A percentile compares a stretch with the other conserved stretches of the same genome.
phyloP scores from a whole-genome alignment of 2,113 vertebrate genomes.

The Perca schrenkii region DNA sequence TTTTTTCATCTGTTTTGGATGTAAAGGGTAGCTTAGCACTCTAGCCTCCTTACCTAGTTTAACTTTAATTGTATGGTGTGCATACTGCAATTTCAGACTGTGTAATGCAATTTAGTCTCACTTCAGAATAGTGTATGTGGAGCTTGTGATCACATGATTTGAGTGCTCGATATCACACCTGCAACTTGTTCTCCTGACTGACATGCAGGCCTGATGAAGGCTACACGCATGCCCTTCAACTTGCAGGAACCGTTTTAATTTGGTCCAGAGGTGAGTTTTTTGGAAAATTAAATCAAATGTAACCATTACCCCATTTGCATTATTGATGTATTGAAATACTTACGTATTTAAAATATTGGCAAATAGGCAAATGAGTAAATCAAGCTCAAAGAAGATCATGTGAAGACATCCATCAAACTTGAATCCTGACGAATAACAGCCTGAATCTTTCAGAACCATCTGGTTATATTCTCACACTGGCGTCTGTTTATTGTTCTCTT shows the following conservation, averaged over 20 bases:
- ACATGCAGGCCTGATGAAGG: background rate
- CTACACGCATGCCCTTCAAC: too few relatives aligned
- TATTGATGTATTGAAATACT: background rate
- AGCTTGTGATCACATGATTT: background rate
- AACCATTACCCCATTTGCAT: background rate
- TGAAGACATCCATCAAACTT: background rate
- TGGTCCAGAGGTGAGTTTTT: background rate
- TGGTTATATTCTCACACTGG: background rate
- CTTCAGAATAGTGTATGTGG: background rate
- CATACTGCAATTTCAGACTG: background rate
- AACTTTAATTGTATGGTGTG: background rate
- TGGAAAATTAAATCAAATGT: background rate
- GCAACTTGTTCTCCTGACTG: background rate
- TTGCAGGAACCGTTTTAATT: background rate
- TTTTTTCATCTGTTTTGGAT: too few relatives aligned
- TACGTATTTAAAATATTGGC: background rate
- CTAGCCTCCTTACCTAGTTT: too few relatives aligned
- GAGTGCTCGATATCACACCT: background rate
- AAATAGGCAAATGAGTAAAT: background rate
- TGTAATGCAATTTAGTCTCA: background rate
- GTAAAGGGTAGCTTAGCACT: too few relatives aligned
- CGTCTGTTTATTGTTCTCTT: background rate
- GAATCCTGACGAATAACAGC: background rate
- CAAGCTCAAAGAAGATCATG: background rate
- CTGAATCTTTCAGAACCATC: slow-evolving; percentile 5